These are phyloP conservation scores for Desoria tigrina DNA, from an alignment of 2,888 invertebrate genomes.

Conservation along the genomic window DNA sequence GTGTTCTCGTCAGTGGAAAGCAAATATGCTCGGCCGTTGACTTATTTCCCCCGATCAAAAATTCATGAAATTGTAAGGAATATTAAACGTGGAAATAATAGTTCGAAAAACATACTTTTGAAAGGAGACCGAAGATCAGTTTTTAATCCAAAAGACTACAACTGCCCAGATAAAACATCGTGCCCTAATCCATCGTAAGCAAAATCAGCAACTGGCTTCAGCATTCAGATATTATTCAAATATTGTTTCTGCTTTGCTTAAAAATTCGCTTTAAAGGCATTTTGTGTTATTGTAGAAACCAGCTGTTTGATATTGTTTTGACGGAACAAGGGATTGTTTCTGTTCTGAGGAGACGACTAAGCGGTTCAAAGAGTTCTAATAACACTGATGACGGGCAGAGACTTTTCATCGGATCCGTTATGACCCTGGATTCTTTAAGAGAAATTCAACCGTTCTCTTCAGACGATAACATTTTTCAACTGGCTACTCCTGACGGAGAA, in stretches of 20 bases:
- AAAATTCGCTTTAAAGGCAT: too few species aligned
- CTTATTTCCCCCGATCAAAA: slow-evolving; percentile 14
- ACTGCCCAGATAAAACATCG: too few species aligned
- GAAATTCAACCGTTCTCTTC: slow-evolving; percentile 39
- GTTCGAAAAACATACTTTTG: not conserved
- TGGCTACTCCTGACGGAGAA: slow-evolving; percentile 40
- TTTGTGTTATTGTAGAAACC: not conserved
- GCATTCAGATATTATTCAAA: too few species aligned
- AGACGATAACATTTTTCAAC: slow-evolving; percentile 39
- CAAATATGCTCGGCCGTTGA: slow-evolving; percentile 36
- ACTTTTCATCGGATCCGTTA: slow-evolving; percentile 36
- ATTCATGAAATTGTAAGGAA: not conserved
- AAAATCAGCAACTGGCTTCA: too few species aligned
- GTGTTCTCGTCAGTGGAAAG: slow-evolving; percentile 39
- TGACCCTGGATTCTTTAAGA: slow-evolving; percentile 31
- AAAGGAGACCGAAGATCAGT: not conserved
- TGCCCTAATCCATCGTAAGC: too few species aligned
- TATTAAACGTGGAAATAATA: not conserved
- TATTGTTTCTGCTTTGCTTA: too few species aligned
- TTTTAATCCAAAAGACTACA: not conserved
- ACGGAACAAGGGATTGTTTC: slow-evolving; percentile 43
- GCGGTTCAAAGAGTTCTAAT: not conserved
- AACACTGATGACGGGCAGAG: slow-evolving; percentile 15
- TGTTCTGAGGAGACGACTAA: slow-evolving; percentile 22
- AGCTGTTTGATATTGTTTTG: slow-evolving; percentile 31